Evolutionary conservation across 92 coral and sea anemone species (phyloP).

Genomic region (Chrysogorgia sp.): DNA sequence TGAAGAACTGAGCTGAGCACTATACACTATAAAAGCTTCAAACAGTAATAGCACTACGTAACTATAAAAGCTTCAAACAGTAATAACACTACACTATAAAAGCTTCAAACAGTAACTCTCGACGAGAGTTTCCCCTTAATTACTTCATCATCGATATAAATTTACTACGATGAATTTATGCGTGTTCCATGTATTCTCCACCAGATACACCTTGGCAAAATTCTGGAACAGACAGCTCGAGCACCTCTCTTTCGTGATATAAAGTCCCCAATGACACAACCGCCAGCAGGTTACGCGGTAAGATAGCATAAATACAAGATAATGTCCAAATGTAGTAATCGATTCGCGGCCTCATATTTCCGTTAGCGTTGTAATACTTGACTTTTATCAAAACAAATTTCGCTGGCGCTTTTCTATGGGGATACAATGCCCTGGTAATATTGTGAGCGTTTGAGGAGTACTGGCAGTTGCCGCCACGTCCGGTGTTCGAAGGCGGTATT

Average conservation of each 20-base stretch:
- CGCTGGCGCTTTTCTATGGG: not conserved
- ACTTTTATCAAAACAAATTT: not conserved
- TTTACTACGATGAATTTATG: too few species aligned
- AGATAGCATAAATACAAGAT: constrained; percentile 49
- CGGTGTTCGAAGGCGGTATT: not conserved
- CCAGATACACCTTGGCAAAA: constrained; percentile 31
- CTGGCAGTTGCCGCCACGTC: not conserved
- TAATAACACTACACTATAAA: too few species aligned
- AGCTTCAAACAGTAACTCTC: too few species aligned
- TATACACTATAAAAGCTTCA: too few species aligned
- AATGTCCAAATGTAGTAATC: constrained; percentile 43
- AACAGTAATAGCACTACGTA: too few species aligned
- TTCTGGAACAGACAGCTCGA: constrained; percentile 44
- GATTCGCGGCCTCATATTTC: not conserved
- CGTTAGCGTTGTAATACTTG: not conserved
- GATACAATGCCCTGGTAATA: not conserved
- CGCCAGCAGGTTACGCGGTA: constrained; percentile 30
- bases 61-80: too few species aligned
- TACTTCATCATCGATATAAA: too few species aligned
- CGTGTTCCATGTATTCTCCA: constrained; percentile 14
- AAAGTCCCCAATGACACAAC: not conserved
- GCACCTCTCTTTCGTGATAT: constrained; percentile 26
- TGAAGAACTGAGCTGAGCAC: too few species aligned
- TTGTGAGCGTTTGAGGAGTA: constrained; percentile 1
- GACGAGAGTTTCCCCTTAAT: too few species aligned